Percentiles rank a stretch among this genome's conserved stretches.
Evolutionary conservation across 1,140 invertebrate species (phyloP).

Genomic region (Zaprionus inermis): DNA sequence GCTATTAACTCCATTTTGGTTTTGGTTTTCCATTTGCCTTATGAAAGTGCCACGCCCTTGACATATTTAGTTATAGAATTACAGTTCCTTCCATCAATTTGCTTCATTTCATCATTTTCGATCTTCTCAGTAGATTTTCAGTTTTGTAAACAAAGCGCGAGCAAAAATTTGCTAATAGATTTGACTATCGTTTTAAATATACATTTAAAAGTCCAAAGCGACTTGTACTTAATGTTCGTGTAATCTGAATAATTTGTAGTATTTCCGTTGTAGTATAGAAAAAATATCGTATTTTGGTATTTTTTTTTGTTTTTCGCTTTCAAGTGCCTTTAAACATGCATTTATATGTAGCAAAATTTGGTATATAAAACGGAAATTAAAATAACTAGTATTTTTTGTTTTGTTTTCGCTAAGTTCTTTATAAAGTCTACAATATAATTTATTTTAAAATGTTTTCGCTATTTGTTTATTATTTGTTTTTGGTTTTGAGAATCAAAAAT

Average conservation of each 20-base stretch:
- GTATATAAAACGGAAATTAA: slow-evolving; percentile 71
- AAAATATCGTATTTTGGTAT: slow-evolving; percentile 63
- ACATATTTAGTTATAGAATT: slow-evolving; percentile 58
- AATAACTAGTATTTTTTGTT: slow-evolving; percentile 19
- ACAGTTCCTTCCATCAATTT: slow-evolving; percentile 37
- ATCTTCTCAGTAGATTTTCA: slow-evolving; percentile 33
- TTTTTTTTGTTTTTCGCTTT: slow-evolving; percentile 42
- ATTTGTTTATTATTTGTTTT: slow-evolving; percentile 23
- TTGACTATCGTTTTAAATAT: slow-evolving; percentile 72
- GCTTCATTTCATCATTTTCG: slow-evolving; percentile 22
- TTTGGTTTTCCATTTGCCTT: slow-evolving; percentile 25
- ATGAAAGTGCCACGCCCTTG: slow-evolving; percentile 60
- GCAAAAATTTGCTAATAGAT: slow-evolving; percentile 83
- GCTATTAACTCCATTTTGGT: slow-evolving; percentile 58
- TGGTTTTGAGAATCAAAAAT: slow-evolving; percentile 35
- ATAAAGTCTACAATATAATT: slow-evolving; percentile 32
- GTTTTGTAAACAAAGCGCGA: slow-evolving; percentile 76
- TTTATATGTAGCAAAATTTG: slow-evolving; percentile 53
- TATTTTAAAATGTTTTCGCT: slow-evolving; percentile 38
- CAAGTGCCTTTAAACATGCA: slow-evolving; percentile 59
- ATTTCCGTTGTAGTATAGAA: slow-evolving; percentile 68
- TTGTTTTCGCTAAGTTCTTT: slow-evolving; percentile 20
- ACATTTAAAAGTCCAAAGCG: slow-evolving; percentile 67
- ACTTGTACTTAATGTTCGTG: slow-evolving; percentile 50
- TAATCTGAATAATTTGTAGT: slow-evolving; percentile 43